Conservation (phyloP, 1,140 invertebrate species). For the Elysia chlorotica region DNA sequence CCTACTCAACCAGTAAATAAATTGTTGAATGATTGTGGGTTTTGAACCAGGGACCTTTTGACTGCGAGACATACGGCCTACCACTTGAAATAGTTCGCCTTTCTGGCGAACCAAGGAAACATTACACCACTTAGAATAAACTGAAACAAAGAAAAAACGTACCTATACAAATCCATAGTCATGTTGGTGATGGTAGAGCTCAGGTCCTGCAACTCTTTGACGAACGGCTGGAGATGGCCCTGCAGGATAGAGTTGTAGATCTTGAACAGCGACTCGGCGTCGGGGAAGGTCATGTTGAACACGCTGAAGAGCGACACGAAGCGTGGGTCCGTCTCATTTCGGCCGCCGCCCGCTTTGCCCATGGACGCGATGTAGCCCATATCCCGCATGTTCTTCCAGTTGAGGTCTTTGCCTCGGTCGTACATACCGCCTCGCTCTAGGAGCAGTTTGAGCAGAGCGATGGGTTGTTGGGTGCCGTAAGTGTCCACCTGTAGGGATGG, state of each 20-base stretch:
- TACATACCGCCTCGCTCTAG: conserved; percentile 86
- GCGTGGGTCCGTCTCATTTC: conserved; percentile 86
- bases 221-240: conserved; percentile 77
- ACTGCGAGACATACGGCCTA: too few species aligned
- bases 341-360: conserved; percentile 81
- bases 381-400: conserved; percentile 87
- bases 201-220: conserved; percentile 70
- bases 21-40: too few species aligned
- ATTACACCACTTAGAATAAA: too few species aligned
- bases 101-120: too few species aligned
- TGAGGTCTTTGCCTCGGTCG: conserved; percentile 85
- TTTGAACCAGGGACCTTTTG: too few species aligned
- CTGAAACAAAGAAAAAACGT: conserved; percentile 26
- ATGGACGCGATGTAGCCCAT: conserved; percentile 66
- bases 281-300: conserved; percentile 83
- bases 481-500: conserved; percentile 76
- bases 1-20: too few species aligned
- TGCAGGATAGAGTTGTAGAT: conserved; percentile 76
- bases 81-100: too few species aligned
- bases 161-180: conserved; percentile 84
- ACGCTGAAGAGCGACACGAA: conserved; percentile 88
- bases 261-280: conserved; percentile 65
- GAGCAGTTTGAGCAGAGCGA: conserved; percentile 84
- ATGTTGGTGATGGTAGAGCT: conserved; percentile 74
- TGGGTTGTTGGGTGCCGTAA: conserved; percentile 91